Percentiles rank a stretch among this genome's conserved stretches.
Evolutionary conservation across 2,113 vertebrate species (phyloP).

Genomic region (Falcunculus frontatus): DNA sequence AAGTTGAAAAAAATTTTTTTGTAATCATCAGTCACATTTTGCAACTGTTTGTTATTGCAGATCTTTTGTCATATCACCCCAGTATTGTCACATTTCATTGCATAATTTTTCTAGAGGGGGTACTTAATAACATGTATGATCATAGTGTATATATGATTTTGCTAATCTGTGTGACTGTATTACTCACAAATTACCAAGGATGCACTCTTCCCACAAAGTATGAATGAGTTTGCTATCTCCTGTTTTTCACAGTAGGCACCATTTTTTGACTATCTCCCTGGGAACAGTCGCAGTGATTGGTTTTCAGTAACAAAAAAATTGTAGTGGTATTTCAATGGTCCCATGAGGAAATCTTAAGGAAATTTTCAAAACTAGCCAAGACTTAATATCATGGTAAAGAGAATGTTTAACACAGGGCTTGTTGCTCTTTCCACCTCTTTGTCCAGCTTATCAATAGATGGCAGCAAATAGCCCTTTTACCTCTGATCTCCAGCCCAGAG

Average conservation of each 20-base stretch:
- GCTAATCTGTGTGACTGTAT: background rate
- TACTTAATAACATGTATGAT: background rate
- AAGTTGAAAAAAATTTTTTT: background rate
- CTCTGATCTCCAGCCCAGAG: background rate
- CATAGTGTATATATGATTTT: background rate
- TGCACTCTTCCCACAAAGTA: background rate
- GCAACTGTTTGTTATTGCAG: background rate
- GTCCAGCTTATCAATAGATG: slow-evolving; percentile 32
- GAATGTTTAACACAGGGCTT: background rate
- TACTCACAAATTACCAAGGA: background rate
- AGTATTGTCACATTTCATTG: background rate
- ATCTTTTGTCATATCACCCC: background rate
- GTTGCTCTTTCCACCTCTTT: background rate
- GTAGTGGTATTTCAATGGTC: background rate
- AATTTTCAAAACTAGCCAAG: background rate
- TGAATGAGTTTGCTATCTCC: background rate
- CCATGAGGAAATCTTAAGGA: background rate
- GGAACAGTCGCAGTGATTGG: background rate
- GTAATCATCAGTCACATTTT: background rate
- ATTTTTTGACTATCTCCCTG: background rate
- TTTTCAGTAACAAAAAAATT: background rate
- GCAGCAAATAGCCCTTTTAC: slow-evolving; percentile 43
- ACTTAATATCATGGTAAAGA: background rate
- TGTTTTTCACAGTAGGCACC: background rate
- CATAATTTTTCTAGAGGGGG: background rate